Evolutionary conservation across 2,113 vertebrate genomes (phyloP).

Genomic region (Azemiops feae): DNA sequence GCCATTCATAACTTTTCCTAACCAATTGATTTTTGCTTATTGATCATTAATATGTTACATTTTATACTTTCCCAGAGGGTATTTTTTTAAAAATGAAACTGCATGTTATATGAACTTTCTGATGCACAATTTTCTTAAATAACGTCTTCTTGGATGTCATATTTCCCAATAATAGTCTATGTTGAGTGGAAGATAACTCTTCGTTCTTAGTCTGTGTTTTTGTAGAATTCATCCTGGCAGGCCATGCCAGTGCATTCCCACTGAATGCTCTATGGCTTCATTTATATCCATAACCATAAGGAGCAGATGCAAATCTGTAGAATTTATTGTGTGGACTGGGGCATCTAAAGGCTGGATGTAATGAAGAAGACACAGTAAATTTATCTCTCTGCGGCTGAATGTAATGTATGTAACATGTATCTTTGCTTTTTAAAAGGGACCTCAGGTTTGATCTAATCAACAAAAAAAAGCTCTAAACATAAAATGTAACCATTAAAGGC

Average conservation of each 20-base stretch:
- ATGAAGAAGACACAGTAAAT: not conserved
- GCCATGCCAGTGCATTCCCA: not conserved
- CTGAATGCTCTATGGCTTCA: not conserved
- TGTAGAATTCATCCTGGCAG: not conserved
- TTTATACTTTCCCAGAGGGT: not conserved
- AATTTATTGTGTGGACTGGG: not conserved
- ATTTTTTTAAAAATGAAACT: not conserved
- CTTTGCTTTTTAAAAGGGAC: conserved; percentile 21
- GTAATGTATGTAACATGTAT: not conserved
- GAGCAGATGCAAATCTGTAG: not conserved
- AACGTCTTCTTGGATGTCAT: not conserved
- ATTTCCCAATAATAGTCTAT: not conserved
- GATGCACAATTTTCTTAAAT: not conserved
- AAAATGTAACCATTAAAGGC: conserved; percentile 25
- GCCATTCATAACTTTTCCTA: not conserved
- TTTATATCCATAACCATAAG: not conserved
- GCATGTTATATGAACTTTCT: not conserved
- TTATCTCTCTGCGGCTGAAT: not conserved
- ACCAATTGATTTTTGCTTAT: not conserved
- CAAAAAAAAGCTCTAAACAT: conserved; percentile 14
- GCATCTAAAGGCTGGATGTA: not conserved
- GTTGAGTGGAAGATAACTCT: not conserved
- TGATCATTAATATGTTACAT: not conserved
- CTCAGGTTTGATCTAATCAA: conserved; percentile 18
- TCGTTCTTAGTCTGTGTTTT: not conserved